Base-by-base conservation (phyloP, 2,888 invertebrate genomes). In the Troglohyphantes excavatus region DNA sequence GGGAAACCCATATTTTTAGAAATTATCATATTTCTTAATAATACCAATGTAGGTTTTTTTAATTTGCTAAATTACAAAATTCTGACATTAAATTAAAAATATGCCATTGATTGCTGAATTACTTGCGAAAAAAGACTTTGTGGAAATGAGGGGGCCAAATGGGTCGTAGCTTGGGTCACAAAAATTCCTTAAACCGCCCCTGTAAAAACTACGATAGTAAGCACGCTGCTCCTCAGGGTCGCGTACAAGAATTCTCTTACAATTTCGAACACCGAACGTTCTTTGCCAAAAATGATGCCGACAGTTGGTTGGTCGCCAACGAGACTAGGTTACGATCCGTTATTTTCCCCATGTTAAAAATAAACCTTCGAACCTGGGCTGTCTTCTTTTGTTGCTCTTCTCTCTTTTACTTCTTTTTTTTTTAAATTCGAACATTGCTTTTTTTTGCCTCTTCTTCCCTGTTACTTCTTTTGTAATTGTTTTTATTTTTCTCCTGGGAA, bases 301-400 rank as follows among this genome's bases (percentile, higher is more conserved):
- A 7, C 53, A 53, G 53, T 53, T 53, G 53, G 53, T 53, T 53
- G 53, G 13, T n/a, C 53, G 53, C 53, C 53, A 53, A 53, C 53
- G n/a, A 53, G 53, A n/a, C 53, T 53, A n/a, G 53, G 53, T 53
- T 53, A 53, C 53, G 53, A 53, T 53, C 13, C 39, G 17, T 13
- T 53, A 33, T 9, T 2, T 53, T 53, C 53, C 17, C 17, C 2
- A 39, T 11, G 39, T 17, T 53, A 53, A 53, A 53, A 53, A 53
- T 53, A 53, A 13, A 53, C 53, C n/a, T 13, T 39, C 39, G 39
- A 3, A 39, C 7, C 53, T 17, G n/a, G n/a, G 17, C 13, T 33
- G n/a, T 53, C 53, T 53, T 53, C 53, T n/a, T 33, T 33, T 53
- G 53, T 53, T 53, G 53, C 17, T 53, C n/a, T 53, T 13, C n/a